Conservation (phyloP, 2,113 vertebrate genomes). For the Scytalopus superciliaris region DNA sequence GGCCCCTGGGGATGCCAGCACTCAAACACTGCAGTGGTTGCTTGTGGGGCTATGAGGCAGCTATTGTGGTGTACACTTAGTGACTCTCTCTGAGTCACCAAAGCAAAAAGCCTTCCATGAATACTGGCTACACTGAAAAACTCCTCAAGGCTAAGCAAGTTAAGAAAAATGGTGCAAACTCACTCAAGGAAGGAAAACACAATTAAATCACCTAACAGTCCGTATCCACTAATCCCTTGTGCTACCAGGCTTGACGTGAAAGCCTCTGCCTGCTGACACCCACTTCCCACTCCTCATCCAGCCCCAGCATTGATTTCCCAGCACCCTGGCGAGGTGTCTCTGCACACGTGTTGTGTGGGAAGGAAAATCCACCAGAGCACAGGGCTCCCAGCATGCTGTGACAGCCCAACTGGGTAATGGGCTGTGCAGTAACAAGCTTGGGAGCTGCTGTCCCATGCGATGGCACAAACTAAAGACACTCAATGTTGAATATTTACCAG, state of each 20-base stretch:
- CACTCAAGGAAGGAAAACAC: neutral
- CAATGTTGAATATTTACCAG: rapidly evolving
- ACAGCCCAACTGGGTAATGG: too few relatives aligned
- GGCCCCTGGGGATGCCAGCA: rapidly evolving
- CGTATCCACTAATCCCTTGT: neutral
- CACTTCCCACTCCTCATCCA: neutral
- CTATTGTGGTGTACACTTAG: rapidly evolving
- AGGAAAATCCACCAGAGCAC: neutral
- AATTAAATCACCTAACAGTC: conserved; percentile 22
- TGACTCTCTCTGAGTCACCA: neutral
- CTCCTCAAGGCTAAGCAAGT: neutral
- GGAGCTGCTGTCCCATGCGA: neutral
- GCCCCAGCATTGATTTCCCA: neutral
- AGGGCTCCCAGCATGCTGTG: neutral
- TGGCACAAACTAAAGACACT: rapidly evolving
- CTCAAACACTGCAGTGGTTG: rapidly evolving
- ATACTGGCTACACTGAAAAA: neutral
- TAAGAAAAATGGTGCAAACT: neutral
- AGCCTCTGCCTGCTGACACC: neutral
- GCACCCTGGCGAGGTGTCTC: neutral
- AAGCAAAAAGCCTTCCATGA: neutral
- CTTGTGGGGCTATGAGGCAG: neutral
- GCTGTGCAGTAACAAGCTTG: neutral
- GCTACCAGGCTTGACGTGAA: neutral
- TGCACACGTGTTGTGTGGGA: rapidly evolving